Evolutionary conservation across 2,113 vertebrate species (phyloP), one percentile per base, ranked within the genome.

Genomic region (Ophiodon elongatus): DNA sequence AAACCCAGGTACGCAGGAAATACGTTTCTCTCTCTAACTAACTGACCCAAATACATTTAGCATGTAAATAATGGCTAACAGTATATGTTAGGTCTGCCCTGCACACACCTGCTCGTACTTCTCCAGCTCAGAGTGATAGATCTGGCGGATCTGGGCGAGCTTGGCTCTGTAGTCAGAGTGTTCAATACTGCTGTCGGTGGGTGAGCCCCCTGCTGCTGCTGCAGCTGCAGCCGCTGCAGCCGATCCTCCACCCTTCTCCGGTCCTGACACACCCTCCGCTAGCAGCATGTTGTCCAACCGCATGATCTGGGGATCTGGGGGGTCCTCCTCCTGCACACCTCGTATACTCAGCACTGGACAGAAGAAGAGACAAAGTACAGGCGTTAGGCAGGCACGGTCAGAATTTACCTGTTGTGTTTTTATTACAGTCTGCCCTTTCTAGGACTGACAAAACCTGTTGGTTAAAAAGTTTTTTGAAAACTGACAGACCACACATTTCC

Each of bases 81-180:
- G 33, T 8, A 9, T 9, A 50, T 39, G 41, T 31, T 35, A 7
- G 1, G 25, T 56, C 60, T 4, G 15, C 47, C 75, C 19, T 23
- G 65, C 47, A 84, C 85, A 73, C 72, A 97, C 97, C 97, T 97
- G 97, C 94, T 98, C 96, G 66, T 97, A 97, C 89, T 97, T 98
- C 96, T 97, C 96, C 94, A 98, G 95, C 94, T 98, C 97, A 64
- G 96, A 97, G 95, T 97, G 96, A 95, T 98, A 97, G 87, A 97
- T 97, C 95, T 97, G 96, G 85, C 96, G 96, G 90, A 97, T 97
- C 95, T 97, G 97, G 77, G 97, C 95, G 59, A 97, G 96, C 94
- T 97, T 97, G 94, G 97, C 97, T 94, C 96, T 95, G 95, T 97
- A 98, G 96, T 97, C 97, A 7, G 96, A 97, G 95, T 97, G 96